Conservation (phyloP, 2,113 vertebrate genomes). For the Clupea harengus region DNA sequence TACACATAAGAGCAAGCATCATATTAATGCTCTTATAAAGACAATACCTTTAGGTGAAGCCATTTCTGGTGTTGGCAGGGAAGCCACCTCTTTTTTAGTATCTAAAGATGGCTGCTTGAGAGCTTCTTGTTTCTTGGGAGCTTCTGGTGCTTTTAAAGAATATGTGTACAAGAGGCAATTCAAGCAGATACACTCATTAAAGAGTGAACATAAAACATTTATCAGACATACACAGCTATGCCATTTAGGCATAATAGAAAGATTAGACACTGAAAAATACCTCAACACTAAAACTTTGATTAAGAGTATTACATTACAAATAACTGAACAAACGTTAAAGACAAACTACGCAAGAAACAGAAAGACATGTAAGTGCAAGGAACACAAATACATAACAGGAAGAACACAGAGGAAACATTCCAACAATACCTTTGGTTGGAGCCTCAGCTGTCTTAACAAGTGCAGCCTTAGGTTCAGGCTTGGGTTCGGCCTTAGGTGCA, state of each 20-base stretch:
- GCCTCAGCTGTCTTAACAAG: background rate
- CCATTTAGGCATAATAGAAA: background rate
- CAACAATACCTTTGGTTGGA: slow-evolving; percentile 57
- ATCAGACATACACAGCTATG: background rate
- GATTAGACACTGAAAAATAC: background rate
- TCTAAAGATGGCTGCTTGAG: slow-evolving; percentile 19
- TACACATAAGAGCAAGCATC: background rate
- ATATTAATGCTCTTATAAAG: background rate
- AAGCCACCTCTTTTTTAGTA: slow-evolving; percentile 34
- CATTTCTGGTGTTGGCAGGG: slow-evolving; percentile 22
- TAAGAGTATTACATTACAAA: background rate
- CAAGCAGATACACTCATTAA: background rate
- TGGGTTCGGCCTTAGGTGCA: background rate
- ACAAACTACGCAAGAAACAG: background rate
- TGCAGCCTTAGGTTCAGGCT: slow-evolving; percentile 35
- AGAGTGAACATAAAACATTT: background rate
- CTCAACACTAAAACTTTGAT: background rate
- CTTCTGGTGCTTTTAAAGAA: slow-evolving; percentile 33
- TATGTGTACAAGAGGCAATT: background rate
- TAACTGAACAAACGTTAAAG: background rate
- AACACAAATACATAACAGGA: slow-evolving; percentile 15
- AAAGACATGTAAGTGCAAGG: slow-evolving; percentile 1
- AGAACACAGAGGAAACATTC: background rate
- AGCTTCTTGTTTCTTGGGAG: slow-evolving; percentile 30
- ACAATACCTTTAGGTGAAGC: slow-evolving; percentile 36